These are phyloP conservation scores for Eilema griseolum DNA, from an alignment of 2,888 invertebrate genomes.

Conservation along the genomic window DNA sequence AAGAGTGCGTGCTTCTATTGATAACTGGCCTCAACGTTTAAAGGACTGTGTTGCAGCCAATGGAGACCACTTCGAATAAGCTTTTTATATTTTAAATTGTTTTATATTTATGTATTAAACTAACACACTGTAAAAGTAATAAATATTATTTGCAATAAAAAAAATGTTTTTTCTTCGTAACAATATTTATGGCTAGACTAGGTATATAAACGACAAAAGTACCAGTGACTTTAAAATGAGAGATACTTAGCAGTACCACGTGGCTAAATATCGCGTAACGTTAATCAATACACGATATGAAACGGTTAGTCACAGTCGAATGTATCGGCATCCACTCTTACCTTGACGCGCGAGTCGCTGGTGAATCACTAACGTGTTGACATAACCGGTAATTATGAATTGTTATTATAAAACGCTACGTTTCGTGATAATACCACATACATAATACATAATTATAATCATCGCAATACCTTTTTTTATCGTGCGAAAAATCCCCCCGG, in stretches of 20 bases:
- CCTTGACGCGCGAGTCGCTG: conserved; percentile 25
- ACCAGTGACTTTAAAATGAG: not conserved
- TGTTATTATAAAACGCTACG: conserved; percentile 15
- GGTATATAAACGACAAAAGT: not conserved
- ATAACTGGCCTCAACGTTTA: no score
- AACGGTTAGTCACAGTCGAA: conserved; percentile 39
- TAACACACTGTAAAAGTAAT: no score
- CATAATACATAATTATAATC: not conserved
- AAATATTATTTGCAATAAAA: no score
- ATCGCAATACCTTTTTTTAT: not conserved
- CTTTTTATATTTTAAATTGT: no score
- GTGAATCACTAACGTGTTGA: conserved; percentile 40
- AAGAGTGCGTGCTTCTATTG: no score
- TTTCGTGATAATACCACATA: conserved; percentile 6
- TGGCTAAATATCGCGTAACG: not conserved
- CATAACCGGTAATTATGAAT: conserved; percentile 22
- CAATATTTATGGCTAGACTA: no score
- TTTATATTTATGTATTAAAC: no score
- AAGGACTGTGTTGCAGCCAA: no score
- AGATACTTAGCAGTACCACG: not conserved
- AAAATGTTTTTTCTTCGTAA: no score
- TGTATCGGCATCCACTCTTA: conserved; percentile 37
- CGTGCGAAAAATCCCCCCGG: no score
- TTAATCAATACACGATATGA: conserved; percentile 13
- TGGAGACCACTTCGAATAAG: no score